phyloP scores from a whole-genome alignment of 1,140 invertebrate genomes.

The Anagrus nilaparvatae region DNA sequence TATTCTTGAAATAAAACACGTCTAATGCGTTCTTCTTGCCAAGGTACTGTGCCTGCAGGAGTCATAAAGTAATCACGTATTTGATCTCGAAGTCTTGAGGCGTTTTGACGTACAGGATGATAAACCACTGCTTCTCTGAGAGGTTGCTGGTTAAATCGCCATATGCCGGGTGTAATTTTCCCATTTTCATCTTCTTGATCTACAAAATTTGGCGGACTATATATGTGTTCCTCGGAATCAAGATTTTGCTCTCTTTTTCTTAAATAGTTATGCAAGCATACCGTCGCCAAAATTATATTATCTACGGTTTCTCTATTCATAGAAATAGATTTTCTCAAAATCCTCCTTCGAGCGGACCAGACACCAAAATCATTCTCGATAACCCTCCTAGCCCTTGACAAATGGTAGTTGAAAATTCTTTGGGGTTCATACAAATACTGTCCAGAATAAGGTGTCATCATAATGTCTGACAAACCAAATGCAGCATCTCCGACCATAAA shows the following conservation, averaged over 20 bases:
- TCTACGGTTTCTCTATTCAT: conserved; percentile 18
- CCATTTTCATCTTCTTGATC: no score
- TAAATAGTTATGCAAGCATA: conserved; percentile 21
- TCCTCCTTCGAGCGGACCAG: conserved; percentile 32
- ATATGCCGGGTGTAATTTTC: no score
- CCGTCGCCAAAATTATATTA: conserved; percentile 19
- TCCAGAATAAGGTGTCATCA: conserved; percentile 39
- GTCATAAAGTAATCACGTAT: no score
- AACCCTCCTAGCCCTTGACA: conserved; percentile 29
- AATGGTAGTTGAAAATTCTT: conserved; percentile 40
- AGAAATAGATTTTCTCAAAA: conserved; percentile 28
- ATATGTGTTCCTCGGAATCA: no score
- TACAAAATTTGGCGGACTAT: no score
- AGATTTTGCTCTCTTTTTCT: conserved; percentile 6
- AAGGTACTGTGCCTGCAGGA: no score
- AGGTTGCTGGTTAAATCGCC: no score
- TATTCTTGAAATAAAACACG: no score
- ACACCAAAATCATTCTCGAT: conserved; percentile 41
- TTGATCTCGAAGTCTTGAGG: no score
- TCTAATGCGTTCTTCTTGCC: no score
- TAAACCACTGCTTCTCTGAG: no score
- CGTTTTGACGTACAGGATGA: no score
- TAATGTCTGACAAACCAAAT: conserved; percentile 32
- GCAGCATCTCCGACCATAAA: conserved; percentile 40
- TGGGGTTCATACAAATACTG: conserved; percentile 23